Evolutionary conservation across 2,888 invertebrate genomes (phyloP), one percentile per base, ranked within the genome.

Genomic region (Tachina grossa): DNA sequence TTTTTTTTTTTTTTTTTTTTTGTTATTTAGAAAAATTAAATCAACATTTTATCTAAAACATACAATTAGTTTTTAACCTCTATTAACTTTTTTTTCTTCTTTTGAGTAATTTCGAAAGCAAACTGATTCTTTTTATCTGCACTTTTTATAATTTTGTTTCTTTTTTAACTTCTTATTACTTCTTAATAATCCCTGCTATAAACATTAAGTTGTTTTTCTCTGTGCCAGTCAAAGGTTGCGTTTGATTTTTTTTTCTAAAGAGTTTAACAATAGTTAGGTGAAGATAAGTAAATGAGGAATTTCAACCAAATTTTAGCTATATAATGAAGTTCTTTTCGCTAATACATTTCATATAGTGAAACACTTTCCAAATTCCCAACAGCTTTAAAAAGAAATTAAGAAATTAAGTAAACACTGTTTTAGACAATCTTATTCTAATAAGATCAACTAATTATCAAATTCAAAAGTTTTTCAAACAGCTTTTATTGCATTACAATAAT

Each of bases 31-130:
- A 59, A 74, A 85, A 74, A 85, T 82, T 71, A 82, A 78, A 82
- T 82, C 78, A 82, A 71, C 61, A 85, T 85, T 82, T 85, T 79
- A 82, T 85, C 85, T 82, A 75, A 59, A 78, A 71, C 82, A 78
- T 85, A 85, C 82, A 85, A 85, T 85, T 85, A 85, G 82, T 81
- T 85, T 85, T 82, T 85, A 85, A 85, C 85, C 85, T 82, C 85
- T 79, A 85, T 85, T 85, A 85, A 79, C 65, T 75, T 82, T 53
- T 82, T 31, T 47, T 65, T 16, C 53, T 76, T 63, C 53, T 71
- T 78, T 71, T 78, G 45, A 81, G 57, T 81, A 85, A 85, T 81
- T 81, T 75, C 61, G 19, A 72, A 71, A 77, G 76, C 61, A 72
- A 84, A 81, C 80, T 81, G 80, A 77, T 63, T 78, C 59, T 71